phyloP scores from a whole-genome alignment of 2,113 vertebrate genomes.

The Fukomys damarensis region DNA sequence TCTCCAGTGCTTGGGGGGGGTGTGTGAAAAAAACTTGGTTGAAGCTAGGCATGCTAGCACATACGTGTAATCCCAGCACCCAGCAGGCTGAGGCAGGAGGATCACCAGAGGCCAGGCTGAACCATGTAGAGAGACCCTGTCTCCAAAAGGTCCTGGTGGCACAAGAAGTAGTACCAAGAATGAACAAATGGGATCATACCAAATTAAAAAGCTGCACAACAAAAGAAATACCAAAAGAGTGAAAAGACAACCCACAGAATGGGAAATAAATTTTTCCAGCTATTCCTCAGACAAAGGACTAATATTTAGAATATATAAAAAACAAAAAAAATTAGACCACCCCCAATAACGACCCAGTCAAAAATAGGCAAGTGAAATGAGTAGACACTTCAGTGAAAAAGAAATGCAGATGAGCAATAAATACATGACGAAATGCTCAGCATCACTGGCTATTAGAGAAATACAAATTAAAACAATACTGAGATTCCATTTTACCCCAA shows the following conservation, averaged over 20 bases:
- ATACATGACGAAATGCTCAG: background rate
- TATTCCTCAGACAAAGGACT: background rate
- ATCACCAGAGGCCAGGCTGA: background rate
- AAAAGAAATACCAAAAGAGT: background rate
- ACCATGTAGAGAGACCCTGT: background rate
- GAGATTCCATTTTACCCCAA: background rate
- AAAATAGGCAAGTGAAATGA: background rate
- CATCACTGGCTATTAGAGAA: background rate
- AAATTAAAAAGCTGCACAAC: background rate
- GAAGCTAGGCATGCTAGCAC: background rate
- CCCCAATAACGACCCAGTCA: background rate
- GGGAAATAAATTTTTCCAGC: background rate
- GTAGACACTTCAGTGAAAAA: background rate
- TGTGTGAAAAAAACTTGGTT: background rate
- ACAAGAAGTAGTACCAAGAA: background rate
- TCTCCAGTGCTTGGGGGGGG: background rate
- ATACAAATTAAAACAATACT: background rate
- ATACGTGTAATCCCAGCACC: background rate
- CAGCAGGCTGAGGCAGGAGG: background rate
- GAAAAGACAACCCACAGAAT: background rate
- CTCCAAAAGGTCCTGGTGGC: background rate
- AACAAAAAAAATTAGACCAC: background rate
- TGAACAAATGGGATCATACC: background rate
- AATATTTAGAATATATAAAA: background rate
- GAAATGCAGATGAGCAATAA: background rate